Percentiles rank a stretch among this genome's conserved stretches.
These are phyloP conservation scores for Muscicapa comitata DNA, from an alignment of 2,797 vertebrate genomes.

Conservation along the genomic window DNA sequence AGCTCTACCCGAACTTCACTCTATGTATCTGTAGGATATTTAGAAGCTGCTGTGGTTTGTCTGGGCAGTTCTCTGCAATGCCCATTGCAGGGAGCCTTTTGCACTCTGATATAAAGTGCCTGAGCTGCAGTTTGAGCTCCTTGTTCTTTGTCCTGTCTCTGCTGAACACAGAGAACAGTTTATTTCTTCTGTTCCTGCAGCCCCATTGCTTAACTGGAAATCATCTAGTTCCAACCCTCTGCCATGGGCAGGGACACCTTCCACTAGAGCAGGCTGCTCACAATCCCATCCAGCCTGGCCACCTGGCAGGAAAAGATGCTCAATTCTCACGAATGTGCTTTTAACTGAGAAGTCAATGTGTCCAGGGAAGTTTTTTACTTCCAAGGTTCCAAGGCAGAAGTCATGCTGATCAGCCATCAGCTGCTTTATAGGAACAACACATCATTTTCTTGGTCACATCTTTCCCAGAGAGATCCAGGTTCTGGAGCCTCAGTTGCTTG, in stretches of 20 bases:
- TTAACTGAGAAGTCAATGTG: background rate
- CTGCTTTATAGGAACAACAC: background rate
- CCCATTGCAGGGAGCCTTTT: background rate
- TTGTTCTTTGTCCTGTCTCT: background rate
- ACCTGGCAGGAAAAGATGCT: background rate
- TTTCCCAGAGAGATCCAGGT: background rate
- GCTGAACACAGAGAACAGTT: background rate
- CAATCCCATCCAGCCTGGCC: background rate
- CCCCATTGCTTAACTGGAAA: background rate
- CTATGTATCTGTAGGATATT: rapidly evolving
- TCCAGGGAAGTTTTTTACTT: background rate
- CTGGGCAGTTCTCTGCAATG: background rate
- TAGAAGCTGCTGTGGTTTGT: rapidly evolving
- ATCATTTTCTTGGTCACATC: background rate
- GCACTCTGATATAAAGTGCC: background rate
- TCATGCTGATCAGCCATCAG: background rate
- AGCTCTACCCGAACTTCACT: background rate
- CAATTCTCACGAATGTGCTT: background rate
- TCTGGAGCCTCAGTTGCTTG: background rate
- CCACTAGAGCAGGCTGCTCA: background rate
- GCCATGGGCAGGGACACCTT: background rate
- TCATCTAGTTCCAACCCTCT: background rate
- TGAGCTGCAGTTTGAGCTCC: background rate
- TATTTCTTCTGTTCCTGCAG: background rate
- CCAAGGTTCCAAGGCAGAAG: background rate